Evolutionary conservation across 2,797 vertebrate genomes (phyloP), one percentile per base, ranked within the genome.

Genomic region (Danio kyathit): DNA sequence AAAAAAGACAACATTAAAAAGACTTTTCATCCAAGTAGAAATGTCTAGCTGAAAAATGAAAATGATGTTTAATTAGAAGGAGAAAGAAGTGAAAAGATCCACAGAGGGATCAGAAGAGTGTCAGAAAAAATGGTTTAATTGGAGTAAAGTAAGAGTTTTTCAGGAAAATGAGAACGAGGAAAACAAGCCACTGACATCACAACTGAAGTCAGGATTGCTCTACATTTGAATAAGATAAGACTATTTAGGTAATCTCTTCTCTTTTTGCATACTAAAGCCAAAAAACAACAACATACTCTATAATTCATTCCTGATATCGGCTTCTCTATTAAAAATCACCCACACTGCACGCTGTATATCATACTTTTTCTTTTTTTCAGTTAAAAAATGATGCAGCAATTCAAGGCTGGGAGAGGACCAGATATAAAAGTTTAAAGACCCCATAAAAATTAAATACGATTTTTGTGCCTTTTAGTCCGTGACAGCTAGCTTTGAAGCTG

Each of bases 1-100:
- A 59, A 74, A 56, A n/a, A 74, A 46, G 56, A 60, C 41, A 74
- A 60, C 12, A 90, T 38, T 17, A 49, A 74, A 75, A 61, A 93
- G 90, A 90, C 89, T 91, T 92, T 92, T 93, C 94, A 94, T 94
- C 94, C 93, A 95, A 91, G 93, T 89, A 92, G 91, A 87, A 86
- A 88, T 90, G 91, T 77, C 90, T 92, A 93, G 95, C 96, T 97
- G 96, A 94, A 98, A 98, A 96, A 95, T 93, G 95, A 97, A n/a
- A 96, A 96, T 95, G 91, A 75, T 93, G 86, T 96, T 95, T 94
- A 89, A 95, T 95, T 94, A 96, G 93, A 95, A 94, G 93, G 92
- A 89, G 95, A 93, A 81, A 73, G 54, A 86, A 84, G 89, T 74
- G 69, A 73, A 43, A 17, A 57, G 48, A 49, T 73, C 72, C 61